phyloP scores from a whole-genome alignment of 37 sponge, comb jelly and placozoan species.

The Spongia lamella region DNA sequence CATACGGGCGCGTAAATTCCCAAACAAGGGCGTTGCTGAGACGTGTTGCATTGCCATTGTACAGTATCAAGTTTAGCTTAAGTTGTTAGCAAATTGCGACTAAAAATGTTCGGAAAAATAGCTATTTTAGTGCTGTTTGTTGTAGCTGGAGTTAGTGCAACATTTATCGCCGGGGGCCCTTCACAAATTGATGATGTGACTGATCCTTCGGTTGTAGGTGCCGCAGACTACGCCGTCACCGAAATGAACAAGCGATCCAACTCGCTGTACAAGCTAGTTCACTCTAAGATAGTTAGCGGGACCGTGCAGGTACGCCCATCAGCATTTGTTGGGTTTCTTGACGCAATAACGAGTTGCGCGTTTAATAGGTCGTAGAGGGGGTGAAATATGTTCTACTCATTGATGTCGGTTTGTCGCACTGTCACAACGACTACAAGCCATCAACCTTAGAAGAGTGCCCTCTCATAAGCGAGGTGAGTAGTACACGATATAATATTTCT shows the following conservation, averaged over 20 bases:
- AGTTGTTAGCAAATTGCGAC: no score
- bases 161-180: background rate
- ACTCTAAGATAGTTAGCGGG: background rate
- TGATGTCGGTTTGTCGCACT: slow-evolving; percentile 8
- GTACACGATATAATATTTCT: no score
- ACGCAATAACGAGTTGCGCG: no score
- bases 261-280: background rate
- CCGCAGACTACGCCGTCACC: slow-evolving; percentile 13
- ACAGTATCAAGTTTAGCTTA: no score
- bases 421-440: slow-evolving; percentile 8
- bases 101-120: no score
- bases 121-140: no score
- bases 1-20: no score
- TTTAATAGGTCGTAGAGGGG: slow-evolving; percentile 11
- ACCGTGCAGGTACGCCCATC: slow-evolving; percentile 12
- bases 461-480: background rate
- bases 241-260: slow-evolving; percentile 19
- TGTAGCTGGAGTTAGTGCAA: no score
- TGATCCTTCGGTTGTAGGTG: background rate
- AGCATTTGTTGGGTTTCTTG: no score
- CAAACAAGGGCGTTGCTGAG: no score
- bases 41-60: no score
- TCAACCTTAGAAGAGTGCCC: slow-evolving; percentile 14
- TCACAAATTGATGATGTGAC: background rate
- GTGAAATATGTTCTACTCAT: slow-evolving; percentile 11